Evolutionary conservation across 2,888 invertebrate genomes (phyloP), one percentile per base, ranked within the genome.

Genomic region (Calameuta filiformis): DNA sequence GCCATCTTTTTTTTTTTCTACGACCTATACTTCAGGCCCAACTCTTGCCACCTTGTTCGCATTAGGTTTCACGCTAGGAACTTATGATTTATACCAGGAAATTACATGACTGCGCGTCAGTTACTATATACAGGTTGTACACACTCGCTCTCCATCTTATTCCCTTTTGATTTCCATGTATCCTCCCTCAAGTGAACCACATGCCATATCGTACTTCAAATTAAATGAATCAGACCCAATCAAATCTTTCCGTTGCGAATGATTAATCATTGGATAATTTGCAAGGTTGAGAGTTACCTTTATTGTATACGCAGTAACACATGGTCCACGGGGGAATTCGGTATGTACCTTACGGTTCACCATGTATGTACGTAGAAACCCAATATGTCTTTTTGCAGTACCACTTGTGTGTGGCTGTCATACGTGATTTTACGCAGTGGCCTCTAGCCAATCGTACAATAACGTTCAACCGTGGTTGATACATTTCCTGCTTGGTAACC

Each of bases 401-500:
- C 56, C 9, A 2, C 1, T 2, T 9, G 56, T 23, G 56, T 23
- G 56, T 3, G 23, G 23, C 23, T 56, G 56, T 9, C 23, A 2
- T 56, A 56, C 23, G 23, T 56, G 23, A 9, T 56, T 56, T 56
- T 56, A 56, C 56, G 56, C 56, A 56, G 56, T 56, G 56, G 56
- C 77, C 77, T 77, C 81, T 75, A 79, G 78, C 82, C 77, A 69
- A 78, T 83, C 77, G 78, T 79, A 80, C 78, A 73, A 76, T 80
- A 82, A 76, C 34, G 80, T 56, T 56, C 23, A 56, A 56, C 56
- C 56, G 23, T 2, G 56, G 23, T 56, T 80, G 83, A 83, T 81
- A 82, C 79, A 81, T 84, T 86, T 86, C 86, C 83, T 82, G 86
- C 83, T 84, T 84, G 81, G 79, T 82, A 81, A 82, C 82, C 75